A percentile compares a stretch with the other conserved stretches of the same genome.
Evolutionary conservation across 1,140 invertebrate genomes (phyloP).

Genomic region (Orchesella cincta): DNA sequence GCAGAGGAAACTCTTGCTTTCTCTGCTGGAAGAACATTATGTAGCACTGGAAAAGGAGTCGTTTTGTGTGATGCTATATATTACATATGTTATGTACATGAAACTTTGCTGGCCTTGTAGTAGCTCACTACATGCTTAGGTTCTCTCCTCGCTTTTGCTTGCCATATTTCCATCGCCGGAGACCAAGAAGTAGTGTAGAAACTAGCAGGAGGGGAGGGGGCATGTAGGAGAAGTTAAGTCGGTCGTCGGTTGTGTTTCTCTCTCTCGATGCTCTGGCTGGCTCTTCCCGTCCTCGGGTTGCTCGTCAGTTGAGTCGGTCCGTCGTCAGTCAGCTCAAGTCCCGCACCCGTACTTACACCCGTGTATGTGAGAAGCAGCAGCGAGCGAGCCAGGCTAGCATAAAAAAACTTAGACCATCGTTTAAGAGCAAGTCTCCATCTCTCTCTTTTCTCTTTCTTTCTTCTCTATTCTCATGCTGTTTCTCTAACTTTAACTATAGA

Average conservation of each 20-base stretch:
- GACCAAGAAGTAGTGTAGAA: no score
- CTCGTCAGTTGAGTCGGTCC: conserved; percentile 26
- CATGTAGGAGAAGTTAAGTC: conserved; percentile 19
- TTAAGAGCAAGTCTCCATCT: background rate
- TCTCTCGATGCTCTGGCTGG: background rate
- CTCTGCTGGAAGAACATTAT: background rate
- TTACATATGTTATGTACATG: background rate
- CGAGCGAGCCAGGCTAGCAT: background rate
- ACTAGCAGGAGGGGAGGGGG: conserved; percentile 5
- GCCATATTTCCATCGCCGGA: background rate
- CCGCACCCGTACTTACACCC: conserved; percentile 6
- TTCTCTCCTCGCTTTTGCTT: background rate
- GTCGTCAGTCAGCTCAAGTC: conserved; percentile 31
- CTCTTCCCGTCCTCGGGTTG: conserved; percentile 23
- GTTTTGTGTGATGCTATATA: background rate
- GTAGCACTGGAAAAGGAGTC: background rate
- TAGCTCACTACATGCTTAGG: background rate
- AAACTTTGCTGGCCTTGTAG: background rate
- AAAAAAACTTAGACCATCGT: background rate
- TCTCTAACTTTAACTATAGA: conserved; percentile 1
- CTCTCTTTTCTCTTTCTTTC: background rate
- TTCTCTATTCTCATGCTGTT: conserved; percentile 1
- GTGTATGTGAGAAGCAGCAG: background rate
- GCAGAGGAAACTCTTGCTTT: background rate
- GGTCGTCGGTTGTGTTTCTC: conserved; percentile 20